Evolutionary conservation across 2,113 vertebrate genomes (phyloP), one percentile per base, ranked within the genome.

Genomic region (Sapajus apella): DNA sequence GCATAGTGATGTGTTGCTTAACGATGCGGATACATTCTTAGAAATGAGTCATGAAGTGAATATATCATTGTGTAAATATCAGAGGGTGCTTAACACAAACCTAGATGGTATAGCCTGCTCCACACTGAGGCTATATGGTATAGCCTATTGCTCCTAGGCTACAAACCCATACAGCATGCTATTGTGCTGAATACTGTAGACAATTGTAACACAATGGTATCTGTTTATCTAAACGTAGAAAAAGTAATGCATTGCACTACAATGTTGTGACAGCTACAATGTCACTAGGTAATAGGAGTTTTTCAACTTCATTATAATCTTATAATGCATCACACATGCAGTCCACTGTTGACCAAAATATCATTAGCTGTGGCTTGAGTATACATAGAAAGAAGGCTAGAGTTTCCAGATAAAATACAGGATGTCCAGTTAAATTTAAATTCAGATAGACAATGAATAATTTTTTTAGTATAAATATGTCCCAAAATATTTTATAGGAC

Each of bases 401-500:
- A 55, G 50, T 73, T 85, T n/a, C 45, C 80, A 92, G 32, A 75
- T 86, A 81, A 76, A 86, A 50, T 86, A 75, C 3, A 92, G 27
- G 8, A 58, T 70, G 8, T 4, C 25, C 37, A 93, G 23, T 56
- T 87, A 87, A 77, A 91, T 76, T 37, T 91, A 91, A 73, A 55
- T 95, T 92, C 79, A 95, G 75, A 66, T 64, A 89, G 61, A n/a
- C 52, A 92, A 88, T 61, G 35, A 84, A 37, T 89, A 56, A 81
- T 43, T n/a, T 35, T 35, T 93, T 95, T 76, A 56, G 35, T 56
- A 79, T 83, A 70, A 70, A 70, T 56, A 73, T 58, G 40, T 58
- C 30, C 61, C 61, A 64, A 64, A 90, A 52, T 77, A 87, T 23
- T 76, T 18, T 30, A 82, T 52, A 2, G 7, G 52, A 45, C 66